Conservation (phyloP, 1,140 invertebrate genomes). For the Diachasma alloeum region DNA sequence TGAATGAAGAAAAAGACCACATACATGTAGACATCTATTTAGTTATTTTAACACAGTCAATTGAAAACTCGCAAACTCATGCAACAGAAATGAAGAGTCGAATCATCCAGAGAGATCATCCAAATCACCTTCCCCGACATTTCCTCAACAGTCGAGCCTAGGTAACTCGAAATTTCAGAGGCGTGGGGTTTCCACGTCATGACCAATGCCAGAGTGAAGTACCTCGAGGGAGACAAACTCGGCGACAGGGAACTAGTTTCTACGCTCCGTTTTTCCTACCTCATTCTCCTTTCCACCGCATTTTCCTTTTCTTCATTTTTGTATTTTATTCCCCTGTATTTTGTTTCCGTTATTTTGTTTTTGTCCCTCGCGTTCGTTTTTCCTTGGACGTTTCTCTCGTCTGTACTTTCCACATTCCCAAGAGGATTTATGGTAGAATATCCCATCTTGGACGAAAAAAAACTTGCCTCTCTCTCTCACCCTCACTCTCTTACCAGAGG, state of each 20-base stretch:
- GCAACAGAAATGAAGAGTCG: too few relatives aligned
- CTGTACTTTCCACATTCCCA: not conserved
- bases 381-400: not conserved
- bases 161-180: conserved; percentile 24
- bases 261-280: not conserved
- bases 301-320: not conserved
- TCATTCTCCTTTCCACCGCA: not conserved
- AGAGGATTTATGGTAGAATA: conserved; percentile 7
- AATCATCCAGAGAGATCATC: too few relatives aligned
- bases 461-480: not conserved
- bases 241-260: not conserved
- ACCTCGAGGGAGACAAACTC: conserved; percentile 1
- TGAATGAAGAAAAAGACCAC: too few relatives aligned
- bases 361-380: not conserved
- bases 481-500: not conserved
- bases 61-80: too few relatives aligned
- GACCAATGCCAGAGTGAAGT: conserved; percentile 14
- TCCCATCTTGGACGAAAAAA: not conserved
- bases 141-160: not conserved
- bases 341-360: not conserved
- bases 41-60: too few relatives aligned
- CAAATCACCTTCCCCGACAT: too few relatives aligned
- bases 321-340: not conserved
- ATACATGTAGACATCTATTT: too few relatives aligned
- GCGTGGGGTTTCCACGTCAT: conserved; percentile 25